Percentiles rank a stretch among this genome's conserved stretches.
Evolutionary conservation across 2,888 invertebrate genomes (phyloP).

Genomic region (Urechis unicinctus): DNA sequence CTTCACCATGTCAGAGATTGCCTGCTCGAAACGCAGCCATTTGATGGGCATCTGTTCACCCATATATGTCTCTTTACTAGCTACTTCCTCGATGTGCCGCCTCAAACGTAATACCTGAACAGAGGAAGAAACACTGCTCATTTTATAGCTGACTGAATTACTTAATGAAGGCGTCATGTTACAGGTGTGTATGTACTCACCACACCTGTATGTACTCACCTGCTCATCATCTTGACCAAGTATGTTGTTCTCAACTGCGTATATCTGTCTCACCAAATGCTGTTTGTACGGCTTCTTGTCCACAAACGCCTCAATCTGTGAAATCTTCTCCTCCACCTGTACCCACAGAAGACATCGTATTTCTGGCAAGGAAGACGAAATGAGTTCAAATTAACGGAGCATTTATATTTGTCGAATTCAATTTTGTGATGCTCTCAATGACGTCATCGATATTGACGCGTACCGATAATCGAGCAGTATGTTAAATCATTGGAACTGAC

Average conservation of each 20-base stretch:
- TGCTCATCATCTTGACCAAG: slow-evolving; percentile 24
- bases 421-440: too few relatives aligned
- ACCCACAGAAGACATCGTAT: background rate
- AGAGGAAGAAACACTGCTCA: background rate
- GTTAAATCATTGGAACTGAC: too few relatives aligned
- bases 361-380: background rate
- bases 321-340: slow-evolving; percentile 46
- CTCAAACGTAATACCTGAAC: slow-evolving; percentile 33
- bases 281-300: slow-evolving; percentile 43
- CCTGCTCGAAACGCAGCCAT: slow-evolving; percentile 50
- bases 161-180: too few relatives aligned
- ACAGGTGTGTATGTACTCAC: too few relatives aligned
- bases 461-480: too few relatives aligned
- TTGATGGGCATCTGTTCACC: slow-evolving; percentile 48
- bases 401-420: too few relatives aligned
- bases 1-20: slow-evolving; percentile 37
- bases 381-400: slow-evolving; percentile 9
- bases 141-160: background rate
- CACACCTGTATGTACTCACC: slow-evolving; percentile 16
- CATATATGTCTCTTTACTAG: slow-evolving; percentile 43
- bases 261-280: slow-evolving; percentile 46
- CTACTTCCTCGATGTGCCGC: slow-evolving; percentile 39
- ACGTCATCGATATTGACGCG: too few relatives aligned
- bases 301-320: slow-evolving; percentile 37
- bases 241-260: slow-evolving; percentile 30